Percentiles rank a stretch among this genome's conserved stretches.
These are phyloP conservation scores for Hippotragus niger DNA, from an alignment of 2,113 vertebrate genomes.

Conservation along the genomic window DNA sequence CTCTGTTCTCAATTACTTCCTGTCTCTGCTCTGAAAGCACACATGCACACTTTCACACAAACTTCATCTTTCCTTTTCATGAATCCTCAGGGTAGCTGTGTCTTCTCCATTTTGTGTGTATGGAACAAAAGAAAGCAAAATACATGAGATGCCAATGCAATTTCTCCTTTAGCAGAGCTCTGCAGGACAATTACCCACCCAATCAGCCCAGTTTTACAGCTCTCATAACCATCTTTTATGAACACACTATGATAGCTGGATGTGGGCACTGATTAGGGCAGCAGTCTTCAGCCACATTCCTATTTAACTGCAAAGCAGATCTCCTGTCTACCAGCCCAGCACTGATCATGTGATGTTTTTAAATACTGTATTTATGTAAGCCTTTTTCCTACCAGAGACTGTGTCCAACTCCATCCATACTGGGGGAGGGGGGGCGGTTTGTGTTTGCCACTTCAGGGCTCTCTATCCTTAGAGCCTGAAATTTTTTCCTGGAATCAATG, in stretches of 20 bases:
- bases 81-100: constrained; percentile 9
- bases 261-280: constrained; percentile 40
- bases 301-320: constrained; percentile 57
- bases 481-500: not conserved
- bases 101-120: constrained; percentile 44
- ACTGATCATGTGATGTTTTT: constrained; percentile 21
- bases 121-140: constrained; percentile 45
- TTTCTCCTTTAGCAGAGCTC: constrained; percentile 53
- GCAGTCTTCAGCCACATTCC: constrained; percentile 42
- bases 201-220: constrained; percentile 51
- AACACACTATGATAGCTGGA: constrained; percentile 47
- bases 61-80: constrained; percentile 33
- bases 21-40: not conserved
- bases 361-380: constrained; percentile 63
- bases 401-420: constrained; percentile 25
- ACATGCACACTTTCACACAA: not conserved
- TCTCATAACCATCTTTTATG: constrained; percentile 61
- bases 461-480: not conserved
- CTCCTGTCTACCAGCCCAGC: constrained; percentile 23
- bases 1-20: not conserved
- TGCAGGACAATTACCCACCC: constrained; percentile 50
- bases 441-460: not conserved
- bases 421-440: not conserved
- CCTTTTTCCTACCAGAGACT: constrained; percentile 20
- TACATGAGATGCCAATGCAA: constrained; percentile 27